phyloP scores from a whole-genome alignment of 2,888 invertebrate genomes.

The Drosophila peninsularis region DNA sequence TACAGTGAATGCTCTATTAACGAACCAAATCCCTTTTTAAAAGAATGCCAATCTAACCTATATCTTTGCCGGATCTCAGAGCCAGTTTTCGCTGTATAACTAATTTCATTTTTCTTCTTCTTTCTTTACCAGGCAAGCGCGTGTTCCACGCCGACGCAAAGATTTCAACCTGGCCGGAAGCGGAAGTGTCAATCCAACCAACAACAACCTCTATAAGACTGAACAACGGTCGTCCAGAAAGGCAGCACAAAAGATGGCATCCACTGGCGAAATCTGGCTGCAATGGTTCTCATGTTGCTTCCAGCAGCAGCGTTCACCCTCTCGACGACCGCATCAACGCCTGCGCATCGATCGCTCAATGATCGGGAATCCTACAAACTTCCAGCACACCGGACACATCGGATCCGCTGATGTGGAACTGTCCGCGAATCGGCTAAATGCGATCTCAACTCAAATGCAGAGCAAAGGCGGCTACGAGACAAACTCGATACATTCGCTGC shows the following conservation, averaged over 20 bases:
- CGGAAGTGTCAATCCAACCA: constrained; percentile 42
- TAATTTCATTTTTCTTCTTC: constrained; percentile 10
- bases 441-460: constrained; percentile 97
- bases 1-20: constrained; percentile 17
- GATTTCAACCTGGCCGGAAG: constrained; percentile 65
- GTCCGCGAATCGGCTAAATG: constrained; percentile 92
- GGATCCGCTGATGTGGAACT: constrained; percentile 95
- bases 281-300: constrained; percentile 97
- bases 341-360: constrained; percentile 95
- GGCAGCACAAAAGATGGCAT: constrained; percentile 86
- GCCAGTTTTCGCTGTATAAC: neutral
- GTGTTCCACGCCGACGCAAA: constrained; percentile 45
- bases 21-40: neutral
- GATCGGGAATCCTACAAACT: constrained; percentile 98
- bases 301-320: constrained; percentile 91
- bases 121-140: constrained; percentile 31
- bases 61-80: constrained; percentile 2
- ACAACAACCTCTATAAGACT: constrained; percentile 45
- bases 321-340: constrained; percentile 88
- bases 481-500: constrained; percentile 84
- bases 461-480: constrained; percentile 97
- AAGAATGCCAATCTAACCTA: neutral
- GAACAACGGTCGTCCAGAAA: constrained; percentile 51
- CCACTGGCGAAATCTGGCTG: constrained; percentile 93
- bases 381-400: constrained; percentile 95